A percentile compares a stretch with the other conserved stretches of the same genome.
Evolutionary conservation across 2,888 invertebrate species (phyloP).

Genomic region (Cistogaster globosa): DNA sequence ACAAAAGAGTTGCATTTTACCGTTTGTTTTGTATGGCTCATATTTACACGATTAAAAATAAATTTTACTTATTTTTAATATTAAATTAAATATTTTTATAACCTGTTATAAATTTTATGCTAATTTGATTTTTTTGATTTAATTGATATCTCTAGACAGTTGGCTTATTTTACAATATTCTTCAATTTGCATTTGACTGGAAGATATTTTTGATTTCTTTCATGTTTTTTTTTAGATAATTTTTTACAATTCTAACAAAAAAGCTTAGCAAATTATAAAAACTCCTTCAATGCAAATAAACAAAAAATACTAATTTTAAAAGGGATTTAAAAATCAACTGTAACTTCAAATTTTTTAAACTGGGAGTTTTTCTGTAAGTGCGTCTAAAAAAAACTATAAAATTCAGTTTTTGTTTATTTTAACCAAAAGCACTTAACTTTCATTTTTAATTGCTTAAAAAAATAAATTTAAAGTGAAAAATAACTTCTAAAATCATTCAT

Average conservation of each 20-base stretch:
- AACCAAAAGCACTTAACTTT: neutral
- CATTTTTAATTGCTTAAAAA: neutral
- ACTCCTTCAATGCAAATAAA: neutral
- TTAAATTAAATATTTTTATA: conserved; percentile 53
- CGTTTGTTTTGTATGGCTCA: conserved; percentile 71
- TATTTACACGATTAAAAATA: conserved; percentile 66
- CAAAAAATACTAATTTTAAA: neutral
- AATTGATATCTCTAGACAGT: conserved; percentile 67
- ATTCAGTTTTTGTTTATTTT: neutral
- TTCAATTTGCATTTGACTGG: conserved; percentile 72
- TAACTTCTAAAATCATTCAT: conserved; percentile 13
- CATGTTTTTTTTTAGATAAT: conserved; percentile 43
- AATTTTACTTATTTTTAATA: conserved; percentile 40
- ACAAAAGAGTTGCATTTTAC: conserved; percentile 74
- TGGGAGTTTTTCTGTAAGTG: conserved; percentile 23
- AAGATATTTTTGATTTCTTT: conserved; percentile 77
- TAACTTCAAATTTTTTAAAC: conserved; percentile 16
- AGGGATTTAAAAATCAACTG: neutral
- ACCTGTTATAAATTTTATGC: conserved; percentile 61
- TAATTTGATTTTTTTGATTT: conserved; percentile 48
- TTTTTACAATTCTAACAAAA: conserved; percentile 55
- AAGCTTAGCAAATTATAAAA: conserved; percentile 28
- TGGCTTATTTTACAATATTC: conserved; percentile 63
- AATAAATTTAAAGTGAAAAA: neutral
- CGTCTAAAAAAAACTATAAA: conserved; percentile 4